Evolutionary conservation across 2,888 invertebrate genomes (phyloP), one percentile per base, ranked within the genome.

Genomic region (Pecten maximus): DNA sequence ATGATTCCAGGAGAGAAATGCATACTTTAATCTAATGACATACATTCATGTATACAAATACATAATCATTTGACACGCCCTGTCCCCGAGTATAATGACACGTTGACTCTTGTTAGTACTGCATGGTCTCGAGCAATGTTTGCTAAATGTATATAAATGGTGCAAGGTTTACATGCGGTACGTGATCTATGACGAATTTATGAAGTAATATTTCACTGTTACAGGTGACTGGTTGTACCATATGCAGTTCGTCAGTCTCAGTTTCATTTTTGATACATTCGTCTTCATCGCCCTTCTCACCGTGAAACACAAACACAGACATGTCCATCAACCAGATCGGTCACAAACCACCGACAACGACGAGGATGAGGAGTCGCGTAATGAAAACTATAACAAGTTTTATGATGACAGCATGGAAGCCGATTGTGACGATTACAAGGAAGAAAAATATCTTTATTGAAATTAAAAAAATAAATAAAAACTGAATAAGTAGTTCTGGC

Each of bases 271-370:
- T 6, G 90, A 91, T 40, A 89, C 90, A 44, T 90, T 90, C 40
- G 40, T 91, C 28, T 91, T 91, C 54, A 16, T 91, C 8, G 88
- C 90, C n/a, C 48, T 91, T 8, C 4, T 91, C 0, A 10, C 28
- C 19, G 87, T 91, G 15, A 89, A 88, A 48, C 91, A 91, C 40
- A 89, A 88, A 88, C 89, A 90, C 44, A 40, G 91, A 40, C 91
- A 88, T 40, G 89, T 90, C n/a, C 0, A 23, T 0, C 89, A 60
- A 23, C 40, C 28, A 40, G n/a, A 40, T 40, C 89, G 28, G 28
- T 40, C 74, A 6, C 28, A 28, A 16, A 74, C 4, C 10, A 35
- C 10, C 19, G 74, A 74, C 35, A 35, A n/a, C n/a, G 23, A 60
- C 60, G 60, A 60, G 16, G n/a, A 54, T 23, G n/a, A 54, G 6